Evolutionary conservation across 2,888 invertebrate genomes (phyloP).

Genomic region (Plagodis pulveraria): DNA sequence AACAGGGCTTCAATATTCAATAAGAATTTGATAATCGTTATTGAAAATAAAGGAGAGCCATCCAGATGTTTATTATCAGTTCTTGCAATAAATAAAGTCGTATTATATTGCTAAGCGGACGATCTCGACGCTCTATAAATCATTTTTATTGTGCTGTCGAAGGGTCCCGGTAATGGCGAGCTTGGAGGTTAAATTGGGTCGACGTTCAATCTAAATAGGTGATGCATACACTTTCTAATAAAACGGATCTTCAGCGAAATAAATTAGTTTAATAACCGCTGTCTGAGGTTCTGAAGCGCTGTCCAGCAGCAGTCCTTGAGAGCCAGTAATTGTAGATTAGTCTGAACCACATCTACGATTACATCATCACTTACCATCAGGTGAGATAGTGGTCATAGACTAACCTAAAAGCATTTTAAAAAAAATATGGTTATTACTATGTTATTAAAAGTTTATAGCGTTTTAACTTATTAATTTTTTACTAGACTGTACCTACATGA

Average conservation of each 20-base stretch:
- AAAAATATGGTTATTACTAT: neutral
- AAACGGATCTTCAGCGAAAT: constrained; percentile 5
- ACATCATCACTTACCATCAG: no score
- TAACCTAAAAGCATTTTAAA: no score
- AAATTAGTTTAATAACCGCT: constrained; percentile 13
- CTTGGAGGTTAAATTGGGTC: constrained; percentile 73
- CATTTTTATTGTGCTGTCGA: constrained; percentile 81
- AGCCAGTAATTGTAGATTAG: no score
- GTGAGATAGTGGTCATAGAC: no score
- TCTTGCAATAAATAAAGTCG: constrained; percentile 74
- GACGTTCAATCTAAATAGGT: constrained; percentile 60
- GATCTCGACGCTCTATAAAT: constrained; percentile 75
- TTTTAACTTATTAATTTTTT: no score
- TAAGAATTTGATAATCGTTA: constrained; percentile 7
- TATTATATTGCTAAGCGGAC: constrained; percentile 76
- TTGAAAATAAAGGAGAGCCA: constrained; percentile 55
- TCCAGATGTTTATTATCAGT: constrained; percentile 74
- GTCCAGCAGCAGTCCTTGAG: no score
- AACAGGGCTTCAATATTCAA: constrained; percentile 20
- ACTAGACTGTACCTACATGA: no score
- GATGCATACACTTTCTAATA: constrained; percentile 38
- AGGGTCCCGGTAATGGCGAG: constrained; percentile 69
- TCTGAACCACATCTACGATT: no score
- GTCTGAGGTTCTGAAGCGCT: no score
- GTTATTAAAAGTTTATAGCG: no score